A percentile compares a stretch with the other conserved stretches of the same genome.
Conservation (phyloP, 2,113 vertebrate species). For the Onychostoma macrolepis region DNA sequence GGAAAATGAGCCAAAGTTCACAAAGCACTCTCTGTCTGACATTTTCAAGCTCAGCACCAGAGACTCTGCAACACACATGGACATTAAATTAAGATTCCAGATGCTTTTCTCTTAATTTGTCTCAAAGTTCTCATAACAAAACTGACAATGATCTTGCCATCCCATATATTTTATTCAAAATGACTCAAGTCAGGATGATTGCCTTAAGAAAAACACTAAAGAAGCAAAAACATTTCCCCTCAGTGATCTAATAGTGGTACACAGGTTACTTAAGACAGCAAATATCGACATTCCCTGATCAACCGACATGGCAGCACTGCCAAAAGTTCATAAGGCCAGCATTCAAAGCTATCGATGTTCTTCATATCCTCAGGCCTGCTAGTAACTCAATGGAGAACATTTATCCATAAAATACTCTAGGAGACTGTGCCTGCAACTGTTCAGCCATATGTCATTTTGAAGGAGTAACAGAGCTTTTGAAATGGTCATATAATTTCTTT, state of each 20-base stretch:
- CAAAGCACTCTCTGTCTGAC: not conserved
- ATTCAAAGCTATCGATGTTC: constrained; percentile 21
- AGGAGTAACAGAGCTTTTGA: not conserved
- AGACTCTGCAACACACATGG: not conserved
- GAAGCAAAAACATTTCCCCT: not conserved
- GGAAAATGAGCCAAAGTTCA: constrained; percentile 24
- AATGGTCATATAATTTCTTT: not conserved
- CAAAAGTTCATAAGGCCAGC: not conserved
- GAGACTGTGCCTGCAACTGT: not conserved
- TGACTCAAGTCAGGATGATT: not conserved
- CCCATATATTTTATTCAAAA: not conserved
- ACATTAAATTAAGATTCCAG: not conserved
- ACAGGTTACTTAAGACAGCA: not conserved
- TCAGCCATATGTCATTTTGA: not conserved
- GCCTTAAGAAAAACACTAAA: not conserved
- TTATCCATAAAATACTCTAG: not conserved
- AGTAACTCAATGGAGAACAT: not conserved
- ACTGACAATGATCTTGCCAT: not conserved
- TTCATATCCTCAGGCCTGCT: constrained; percentile 7
- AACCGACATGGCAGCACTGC: not conserved
- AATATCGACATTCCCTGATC: constrained; percentile 4
- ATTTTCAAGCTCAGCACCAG: constrained; percentile 9
- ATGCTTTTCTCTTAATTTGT: not conserved
- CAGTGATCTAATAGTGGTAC: not conserved
- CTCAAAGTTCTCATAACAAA: not conserved